phyloP scores from a whole-genome alignment of 1,140 invertebrate species.

The Zeugodacus cucurbitae region DNA sequence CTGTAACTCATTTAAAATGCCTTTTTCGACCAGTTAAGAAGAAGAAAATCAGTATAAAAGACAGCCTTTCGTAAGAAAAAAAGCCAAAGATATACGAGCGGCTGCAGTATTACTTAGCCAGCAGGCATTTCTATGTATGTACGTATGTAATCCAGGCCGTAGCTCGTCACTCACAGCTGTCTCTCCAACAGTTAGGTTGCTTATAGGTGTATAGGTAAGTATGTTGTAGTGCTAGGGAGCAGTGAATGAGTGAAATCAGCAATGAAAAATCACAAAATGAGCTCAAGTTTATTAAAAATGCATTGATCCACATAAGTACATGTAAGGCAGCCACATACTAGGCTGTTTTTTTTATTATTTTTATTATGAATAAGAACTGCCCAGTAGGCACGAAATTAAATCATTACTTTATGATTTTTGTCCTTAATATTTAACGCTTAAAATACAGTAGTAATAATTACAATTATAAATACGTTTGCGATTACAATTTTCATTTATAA shows the following conservation, averaged over 20 bases:
- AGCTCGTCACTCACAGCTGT: constrained; percentile 16
- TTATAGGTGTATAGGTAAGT: no score
- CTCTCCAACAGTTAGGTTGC: not conserved
- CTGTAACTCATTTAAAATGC: constrained; percentile 30
- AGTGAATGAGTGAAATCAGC: constrained; percentile 30
- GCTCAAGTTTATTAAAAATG: constrained; percentile 38
- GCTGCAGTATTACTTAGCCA: not conserved
- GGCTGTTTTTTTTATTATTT: no score
- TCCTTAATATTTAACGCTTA: no score
- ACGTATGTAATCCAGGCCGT: not conserved
- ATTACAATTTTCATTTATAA: no score
- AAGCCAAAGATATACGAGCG: no score
- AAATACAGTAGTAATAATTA: no score
- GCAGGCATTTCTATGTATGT: not conserved
- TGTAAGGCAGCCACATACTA: not conserved
- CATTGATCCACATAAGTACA: constrained; percentile 5
- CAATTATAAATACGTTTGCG: no score
- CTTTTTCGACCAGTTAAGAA: not conserved
- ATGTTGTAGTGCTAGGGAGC: not conserved
- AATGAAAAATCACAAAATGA: constrained; percentile 36
- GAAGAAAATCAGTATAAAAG: not conserved
- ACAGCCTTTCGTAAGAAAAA: not conserved
- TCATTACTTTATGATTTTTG: no score
- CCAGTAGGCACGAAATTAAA: not conserved
- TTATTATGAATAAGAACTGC: no score